Evolutionary conservation across 2,113 vertebrate species (phyloP).

Genomic region (Microtus pennsylvanicus): DNA sequence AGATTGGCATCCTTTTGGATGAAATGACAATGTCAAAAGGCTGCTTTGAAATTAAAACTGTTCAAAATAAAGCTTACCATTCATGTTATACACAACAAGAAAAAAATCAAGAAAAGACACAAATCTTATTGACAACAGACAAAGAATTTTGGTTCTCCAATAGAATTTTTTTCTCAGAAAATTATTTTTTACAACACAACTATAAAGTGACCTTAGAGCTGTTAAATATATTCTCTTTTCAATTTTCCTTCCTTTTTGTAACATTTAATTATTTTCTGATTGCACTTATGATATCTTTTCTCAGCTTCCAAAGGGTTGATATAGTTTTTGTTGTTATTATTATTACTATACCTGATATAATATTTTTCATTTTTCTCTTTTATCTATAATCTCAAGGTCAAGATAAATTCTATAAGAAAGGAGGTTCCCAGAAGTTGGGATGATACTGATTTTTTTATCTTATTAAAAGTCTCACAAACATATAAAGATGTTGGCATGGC

Average conservation of each 20-base stretch:
- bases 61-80: constrained; percentile 57
- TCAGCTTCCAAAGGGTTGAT: neutral
- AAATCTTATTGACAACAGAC: neutral
- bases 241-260: neutral
- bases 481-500: neutral
- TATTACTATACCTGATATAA: neutral
- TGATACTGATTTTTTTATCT: neutral
- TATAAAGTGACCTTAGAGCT: neutral
- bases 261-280: neutral
- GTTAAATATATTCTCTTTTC: neutral
- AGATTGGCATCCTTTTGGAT: constrained; percentile 48
- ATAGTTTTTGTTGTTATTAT: neutral
- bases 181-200: neutral
- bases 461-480: constrained; percentile 24
- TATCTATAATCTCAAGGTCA: neutral
- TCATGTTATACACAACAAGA: neutral
- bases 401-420: constrained; percentile 23
- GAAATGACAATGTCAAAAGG: constrained; percentile 56
- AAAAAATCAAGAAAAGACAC: neutral
- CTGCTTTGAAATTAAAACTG: constrained; percentile 61
- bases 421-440: neutral
- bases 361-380: neutral
- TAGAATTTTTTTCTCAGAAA: constrained; percentile 26
- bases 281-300: neutral
- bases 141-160: neutral